These are phyloP conservation scores for Leptinotarsa texana DNA, from an alignment of 1,140 invertebrate species.

Conservation along the genomic window DNA sequence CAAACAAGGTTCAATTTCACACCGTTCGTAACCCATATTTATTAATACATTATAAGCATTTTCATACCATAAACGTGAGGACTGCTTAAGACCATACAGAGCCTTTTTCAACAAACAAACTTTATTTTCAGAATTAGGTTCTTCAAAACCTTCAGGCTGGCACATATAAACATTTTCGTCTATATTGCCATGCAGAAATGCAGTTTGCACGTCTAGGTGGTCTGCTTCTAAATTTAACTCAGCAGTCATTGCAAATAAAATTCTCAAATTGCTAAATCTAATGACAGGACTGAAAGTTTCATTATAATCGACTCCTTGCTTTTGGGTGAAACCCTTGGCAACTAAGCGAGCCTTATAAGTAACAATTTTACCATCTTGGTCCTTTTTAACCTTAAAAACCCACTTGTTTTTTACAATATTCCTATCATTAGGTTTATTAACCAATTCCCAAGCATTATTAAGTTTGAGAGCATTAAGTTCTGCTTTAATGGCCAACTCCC, in stretches of 20 bases:
- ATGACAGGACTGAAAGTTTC: constrained; percentile 53
- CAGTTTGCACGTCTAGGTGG: constrained; percentile 50
- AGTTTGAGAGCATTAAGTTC: constrained; percentile 47
- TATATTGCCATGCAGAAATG: constrained; percentile 51
- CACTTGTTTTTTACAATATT: constrained; percentile 53
- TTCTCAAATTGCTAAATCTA: constrained; percentile 42
- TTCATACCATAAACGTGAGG: constrained; percentile 54
- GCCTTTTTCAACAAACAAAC: constrained; percentile 45
- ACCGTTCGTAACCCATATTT: constrained; percentile 41
- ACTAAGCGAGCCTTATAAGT: constrained; percentile 51
- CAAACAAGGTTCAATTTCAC: constrained; percentile 49
- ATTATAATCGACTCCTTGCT: constrained; percentile 51
- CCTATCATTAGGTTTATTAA: constrained; percentile 39
- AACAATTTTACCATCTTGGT: constrained; percentile 48
- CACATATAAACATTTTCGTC: constrained; percentile 44
- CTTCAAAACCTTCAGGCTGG: constrained; percentile 41
- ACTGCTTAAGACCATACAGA: constrained; percentile 57
- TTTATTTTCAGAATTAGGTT: constrained; percentile 38
- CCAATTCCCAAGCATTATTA: constrained; percentile 54
- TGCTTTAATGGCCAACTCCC: constrained; percentile 41
- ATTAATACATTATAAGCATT: constrained; percentile 43
- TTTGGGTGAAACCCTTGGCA: constrained; percentile 54
- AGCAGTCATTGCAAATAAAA: constrained; percentile 31
- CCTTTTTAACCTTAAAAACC: constrained; percentile 54
- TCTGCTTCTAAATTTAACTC: constrained; percentile 30